These are phyloP conservation scores for Falcunculus frontatus DNA, from an alignment of 2,113 vertebrate genomes.

Conservation along the genomic window DNA sequence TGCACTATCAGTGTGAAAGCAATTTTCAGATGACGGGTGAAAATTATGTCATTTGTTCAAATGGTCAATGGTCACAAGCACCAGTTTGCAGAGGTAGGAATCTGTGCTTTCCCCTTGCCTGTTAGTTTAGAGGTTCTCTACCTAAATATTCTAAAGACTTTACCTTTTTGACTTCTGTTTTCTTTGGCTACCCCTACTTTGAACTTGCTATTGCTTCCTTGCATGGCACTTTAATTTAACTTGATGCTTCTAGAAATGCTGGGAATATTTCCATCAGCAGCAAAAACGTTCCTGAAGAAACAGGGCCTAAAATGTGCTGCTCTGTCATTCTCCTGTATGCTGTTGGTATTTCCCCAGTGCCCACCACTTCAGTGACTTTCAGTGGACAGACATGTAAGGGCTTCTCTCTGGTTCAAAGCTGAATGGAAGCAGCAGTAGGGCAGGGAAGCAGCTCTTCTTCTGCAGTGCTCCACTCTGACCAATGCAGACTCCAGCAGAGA, in stretches of 20 bases:
- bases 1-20: constrained; percentile 8
- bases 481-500: not conserved
- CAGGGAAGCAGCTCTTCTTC: not conserved
- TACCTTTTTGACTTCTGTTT: not conserved
- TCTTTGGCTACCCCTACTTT: not conserved
- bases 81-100: constrained; percentile 36
- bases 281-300: not conserved
- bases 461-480: not conserved
- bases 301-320: not conserved
- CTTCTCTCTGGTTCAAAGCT: not conserved
- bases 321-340: not conserved
- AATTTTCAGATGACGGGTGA: not conserved
- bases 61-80: not conserved
- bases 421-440: not conserved
- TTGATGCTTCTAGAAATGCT: not conserved
- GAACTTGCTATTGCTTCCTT: not conserved
- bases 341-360: not conserved
- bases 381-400: not conserved
- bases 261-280: not conserved
- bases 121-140: not conserved
- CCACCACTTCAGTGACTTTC: not conserved
- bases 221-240: not conserved
- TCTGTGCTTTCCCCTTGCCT: not conserved
- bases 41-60: not conserved
- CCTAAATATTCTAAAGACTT: not conserved